Base-by-base conservation (phyloP, 2,797 vertebrate species). In the Oryzias dopingdopingensis region DNA sequence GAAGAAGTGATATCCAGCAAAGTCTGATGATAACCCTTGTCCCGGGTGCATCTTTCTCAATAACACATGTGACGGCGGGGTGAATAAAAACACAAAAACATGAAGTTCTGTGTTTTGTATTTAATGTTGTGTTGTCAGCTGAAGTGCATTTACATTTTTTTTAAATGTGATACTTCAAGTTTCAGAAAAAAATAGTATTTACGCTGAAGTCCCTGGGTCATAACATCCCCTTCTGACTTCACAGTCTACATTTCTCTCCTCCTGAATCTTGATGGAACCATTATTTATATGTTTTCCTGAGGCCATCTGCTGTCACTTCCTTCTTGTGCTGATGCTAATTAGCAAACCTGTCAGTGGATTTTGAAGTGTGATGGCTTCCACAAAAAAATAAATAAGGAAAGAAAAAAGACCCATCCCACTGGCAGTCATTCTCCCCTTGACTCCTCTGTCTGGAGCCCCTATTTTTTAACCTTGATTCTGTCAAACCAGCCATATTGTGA, bases 61-160 rank as follows among this genome's bases (percentile, higher is more conserved):
- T 68, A 72, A 68, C 80, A 82, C 68, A 80, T 54, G 60, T 70
- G 62, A 72, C 70, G 66, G 72, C 72, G 53, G 61, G 65, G 83
- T 74, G 55, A 85, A 87, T 81, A 76, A 89, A 90, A 74, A 62
- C 51, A 67, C 87, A 83, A 66, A 77, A 73, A 55, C 81, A 76
- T 67, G 58, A 37, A 22, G 52, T 45, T 52, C 12, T 59, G 43
- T 50, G 29, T 61, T 40, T 14, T 54, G 65, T 60, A 14, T 67
- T 37, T 37, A 12, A 37, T 29, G 26, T 37, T 37, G 8, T 32
- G 8, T 12, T 8, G 8, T 37, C 32, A 37, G 10, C 12, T 37
- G 32, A 37, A 37, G 10, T 37, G 10, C 10, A 37, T 37, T 37
- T 12, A 37, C 12, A 37, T 37, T 37, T 32, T 37, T 37, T 37